Evolutionary conservation across 2,888 invertebrate species (phyloP).

Genomic region (Apodemia zela): DNA sequence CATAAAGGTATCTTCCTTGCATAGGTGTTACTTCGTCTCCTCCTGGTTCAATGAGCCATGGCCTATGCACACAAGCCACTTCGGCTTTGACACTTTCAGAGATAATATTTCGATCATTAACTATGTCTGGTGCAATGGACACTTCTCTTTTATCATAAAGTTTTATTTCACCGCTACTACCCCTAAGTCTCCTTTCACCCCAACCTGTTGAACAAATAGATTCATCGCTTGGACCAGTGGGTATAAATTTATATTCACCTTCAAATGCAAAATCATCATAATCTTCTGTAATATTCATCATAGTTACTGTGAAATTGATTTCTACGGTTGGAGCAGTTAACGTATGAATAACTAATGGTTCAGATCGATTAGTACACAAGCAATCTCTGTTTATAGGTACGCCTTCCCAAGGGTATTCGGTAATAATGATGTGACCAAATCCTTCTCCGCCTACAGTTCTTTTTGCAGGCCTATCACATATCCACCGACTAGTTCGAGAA

Average conservation of each 20-base stretch:
- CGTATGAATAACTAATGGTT: constrained; percentile 83
- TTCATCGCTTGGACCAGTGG: constrained; percentile 77
- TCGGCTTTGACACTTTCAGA: constrained; percentile 76
- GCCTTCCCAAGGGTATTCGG: constrained; percentile 86
- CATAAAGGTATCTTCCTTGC: constrained; percentile 84
- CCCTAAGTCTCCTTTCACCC: constrained; percentile 83
- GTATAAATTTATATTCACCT: constrained; percentile 84
- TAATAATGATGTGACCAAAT: constrained; percentile 82
- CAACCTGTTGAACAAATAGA: constrained; percentile 83
- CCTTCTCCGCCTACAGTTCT: constrained; percentile 72
- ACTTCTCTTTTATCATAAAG: constrained; percentile 81
- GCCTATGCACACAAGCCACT: constrained; percentile 85
- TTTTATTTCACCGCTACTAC: constrained; percentile 87
- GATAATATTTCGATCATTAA: constrained; percentile 71
- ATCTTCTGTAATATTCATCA: constrained; percentile 91
- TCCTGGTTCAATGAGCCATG: constrained; percentile 89
- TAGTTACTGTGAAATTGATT: constrained; percentile 86
- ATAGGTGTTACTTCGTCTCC: constrained; percentile 82
- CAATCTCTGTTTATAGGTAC: constrained; percentile 86
- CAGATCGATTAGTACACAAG: constrained; percentile 85
- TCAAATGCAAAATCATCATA: constrained; percentile 90
- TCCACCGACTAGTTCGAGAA: constrained; percentile 84
- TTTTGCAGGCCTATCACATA: constrained; percentile 80
- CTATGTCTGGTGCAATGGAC: constrained; percentile 62
- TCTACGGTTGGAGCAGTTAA: constrained; percentile 86